Percentiles rank a stretch among this genome's conserved stretches.
phyloP scores from a whole-genome alignment of 2,113 vertebrate species.

The Chlamydotis undulata region DNA sequence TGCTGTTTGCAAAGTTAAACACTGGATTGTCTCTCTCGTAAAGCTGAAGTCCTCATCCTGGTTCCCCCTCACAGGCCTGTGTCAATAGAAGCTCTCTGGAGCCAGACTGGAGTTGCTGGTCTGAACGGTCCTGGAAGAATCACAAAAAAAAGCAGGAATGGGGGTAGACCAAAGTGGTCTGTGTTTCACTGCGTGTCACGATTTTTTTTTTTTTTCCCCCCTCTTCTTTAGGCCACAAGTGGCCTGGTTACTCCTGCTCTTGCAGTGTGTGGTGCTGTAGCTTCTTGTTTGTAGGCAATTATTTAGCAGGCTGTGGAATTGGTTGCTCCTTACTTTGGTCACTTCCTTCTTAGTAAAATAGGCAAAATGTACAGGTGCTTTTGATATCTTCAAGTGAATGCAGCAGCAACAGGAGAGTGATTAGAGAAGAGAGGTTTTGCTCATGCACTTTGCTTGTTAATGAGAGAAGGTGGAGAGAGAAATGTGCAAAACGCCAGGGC shows the following conservation, averaged over 20 bases:
- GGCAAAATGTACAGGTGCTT: background rate
- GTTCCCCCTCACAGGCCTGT: background rate
- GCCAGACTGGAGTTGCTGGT: background rate
- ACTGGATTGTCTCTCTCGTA: background rate
- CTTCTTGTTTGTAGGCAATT: background rate
- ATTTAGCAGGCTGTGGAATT: background rate
- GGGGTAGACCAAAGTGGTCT: background rate
- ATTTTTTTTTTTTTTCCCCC: background rate
- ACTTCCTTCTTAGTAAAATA: background rate
- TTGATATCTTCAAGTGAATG: background rate
- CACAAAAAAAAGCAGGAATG: background rate
- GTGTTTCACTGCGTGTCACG: background rate
- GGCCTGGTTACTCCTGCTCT: background rate
- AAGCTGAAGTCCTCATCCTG: background rate
- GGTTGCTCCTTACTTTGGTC: background rate
- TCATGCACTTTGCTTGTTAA: conserved; percentile 4
- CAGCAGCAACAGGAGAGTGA: conserved; percentile 19
- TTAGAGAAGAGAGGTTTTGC: conserved; percentile 22
- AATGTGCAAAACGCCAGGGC: background rate
- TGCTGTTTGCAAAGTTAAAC: background rate
- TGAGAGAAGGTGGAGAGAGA: background rate
- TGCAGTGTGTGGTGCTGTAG: background rate
- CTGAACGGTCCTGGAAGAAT: background rate
- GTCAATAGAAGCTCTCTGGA: background rate
- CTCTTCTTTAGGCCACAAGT: background rate